Percentiles rank a stretch among this genome's conserved stretches.
phyloP scores from a whole-genome alignment of 1,140 invertebrate genomes.

The Heliconius hewitsoni region DNA sequence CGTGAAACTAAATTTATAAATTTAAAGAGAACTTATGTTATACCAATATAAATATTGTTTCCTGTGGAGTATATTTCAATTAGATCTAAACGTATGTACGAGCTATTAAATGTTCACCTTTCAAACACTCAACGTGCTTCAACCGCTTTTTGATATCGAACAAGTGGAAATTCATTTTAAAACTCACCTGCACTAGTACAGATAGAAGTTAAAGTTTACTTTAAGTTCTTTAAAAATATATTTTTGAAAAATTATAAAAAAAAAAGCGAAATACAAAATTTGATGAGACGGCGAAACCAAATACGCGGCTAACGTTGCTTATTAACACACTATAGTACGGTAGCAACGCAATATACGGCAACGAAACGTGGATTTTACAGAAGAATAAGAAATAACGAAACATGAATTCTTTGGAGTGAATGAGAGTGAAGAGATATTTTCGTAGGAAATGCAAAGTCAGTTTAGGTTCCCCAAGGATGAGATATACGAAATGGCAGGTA shows the following conservation, averaged over 20 bases:
- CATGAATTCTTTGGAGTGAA: no score
- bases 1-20: not conserved
- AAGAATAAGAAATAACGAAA: no score
- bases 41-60: not conserved
- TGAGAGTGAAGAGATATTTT: no score
- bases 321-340: no score
- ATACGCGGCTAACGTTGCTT: no score
- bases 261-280: not conserved
- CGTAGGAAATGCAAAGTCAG: no score
- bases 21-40: not conserved
- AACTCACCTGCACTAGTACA: not conserved
- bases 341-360: no score
- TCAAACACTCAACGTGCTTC: not conserved
- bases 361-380: no score
- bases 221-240: not conserved
- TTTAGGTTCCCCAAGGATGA: no score
- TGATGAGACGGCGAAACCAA: no score
- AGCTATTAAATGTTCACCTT: slow-evolving; percentile 9
- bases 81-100: not conserved
- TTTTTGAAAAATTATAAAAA: not conserved
- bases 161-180: slow-evolving; percentile 14
- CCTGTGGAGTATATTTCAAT: not conserved
- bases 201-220: not conserved
- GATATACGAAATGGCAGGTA: no score
- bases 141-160: slow-evolving; percentile 2